Evolutionary conservation across 2,888 invertebrate genomes (phyloP).

Genomic region (Hirtodrosophila alboralis): DNA sequence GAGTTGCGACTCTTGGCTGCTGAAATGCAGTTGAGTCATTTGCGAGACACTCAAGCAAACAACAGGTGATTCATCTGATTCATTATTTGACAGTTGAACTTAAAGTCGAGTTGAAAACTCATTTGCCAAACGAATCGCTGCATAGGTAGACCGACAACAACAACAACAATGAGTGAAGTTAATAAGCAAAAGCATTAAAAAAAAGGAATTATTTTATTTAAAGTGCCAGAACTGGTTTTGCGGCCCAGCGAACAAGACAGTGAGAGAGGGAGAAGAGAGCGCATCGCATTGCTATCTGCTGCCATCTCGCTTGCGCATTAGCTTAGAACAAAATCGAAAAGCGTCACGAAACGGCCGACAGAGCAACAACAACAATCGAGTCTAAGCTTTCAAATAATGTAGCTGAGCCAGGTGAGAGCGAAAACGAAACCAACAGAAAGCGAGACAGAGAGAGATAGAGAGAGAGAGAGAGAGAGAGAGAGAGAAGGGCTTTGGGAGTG

Average conservation of each 20-base stretch:
- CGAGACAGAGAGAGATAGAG: background rate
- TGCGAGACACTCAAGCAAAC: slow-evolving; percentile 2
- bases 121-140: slow-evolving; percentile 30
- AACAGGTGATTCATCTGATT: slow-evolving; percentile 59
- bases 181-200: slow-evolving; percentile 46
- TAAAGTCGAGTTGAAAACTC: slow-evolving; percentile 27
- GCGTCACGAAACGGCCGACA: slow-evolving; percentile 10
- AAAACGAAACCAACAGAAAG: slow-evolving; percentile 3
- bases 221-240: slow-evolving; percentile 47
- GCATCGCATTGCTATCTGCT: slow-evolving; percentile 12
- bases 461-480: slow-evolving; percentile 1
- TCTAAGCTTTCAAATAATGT: slow-evolving; percentile 61
- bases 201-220: slow-evolving; percentile 12
- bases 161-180: slow-evolving; percentile 24
- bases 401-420: background rate
- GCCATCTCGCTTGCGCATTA: slow-evolving; percentile 43
- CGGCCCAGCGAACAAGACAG: slow-evolving; percentile 5
- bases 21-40: slow-evolving; percentile 41
- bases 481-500: slow-evolving; percentile 8
- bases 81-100: slow-evolving; percentile 49
- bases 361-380: slow-evolving; percentile 24
- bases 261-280: background rate
- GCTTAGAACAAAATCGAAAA: slow-evolving; percentile 72
- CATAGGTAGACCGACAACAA: slow-evolving; percentile 12
- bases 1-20: background rate